Evolutionary conservation across 2,888 invertebrate species (phyloP).

Genomic region (Sarcophaga carnaria): DNA sequence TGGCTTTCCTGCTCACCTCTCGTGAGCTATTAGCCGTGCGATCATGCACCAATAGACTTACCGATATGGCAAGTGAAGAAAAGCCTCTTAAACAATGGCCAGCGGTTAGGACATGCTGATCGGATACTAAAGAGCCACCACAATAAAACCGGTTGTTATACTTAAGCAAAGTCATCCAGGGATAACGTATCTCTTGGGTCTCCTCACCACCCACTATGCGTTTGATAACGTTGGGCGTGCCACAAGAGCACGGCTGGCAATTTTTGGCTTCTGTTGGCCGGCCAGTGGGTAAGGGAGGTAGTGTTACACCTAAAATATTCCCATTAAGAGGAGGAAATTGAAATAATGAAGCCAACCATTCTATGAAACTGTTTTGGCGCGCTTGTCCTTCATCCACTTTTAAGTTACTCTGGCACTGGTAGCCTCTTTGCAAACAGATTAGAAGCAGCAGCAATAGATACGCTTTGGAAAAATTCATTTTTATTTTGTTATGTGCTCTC

Average conservation of each 20-base stretch:
- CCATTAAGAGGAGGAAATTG: conserved; percentile 67
- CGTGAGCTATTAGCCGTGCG: conserved; percentile 20
- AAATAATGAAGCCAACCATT: conserved; percentile 76
- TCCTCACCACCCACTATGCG: conserved; percentile 91
- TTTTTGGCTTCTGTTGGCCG: conserved; percentile 70
- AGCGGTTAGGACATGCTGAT: conserved; percentile 87
- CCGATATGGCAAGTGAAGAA: conserved; percentile 83
- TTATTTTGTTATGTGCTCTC: not conserved
- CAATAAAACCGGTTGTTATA: conserved; percentile 85
- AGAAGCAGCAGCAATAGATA: not conserved
- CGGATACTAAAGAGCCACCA: conserved; percentile 88
- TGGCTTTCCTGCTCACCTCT: conserved; percentile 20
- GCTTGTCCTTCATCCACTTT: conserved; percentile 9
- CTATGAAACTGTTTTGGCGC: conserved; percentile 75
- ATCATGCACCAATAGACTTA: conserved; percentile 85
- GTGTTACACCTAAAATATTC: not conserved
- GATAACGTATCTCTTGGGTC: conserved; percentile 87
- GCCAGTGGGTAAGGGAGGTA: conserved; percentile 6
- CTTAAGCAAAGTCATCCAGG: conserved; percentile 87
- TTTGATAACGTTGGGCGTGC: conserved; percentile 85
- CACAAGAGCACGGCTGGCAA: conserved; percentile 83
- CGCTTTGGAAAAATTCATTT: conserved; percentile 25
- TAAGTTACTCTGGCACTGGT: not conserved
- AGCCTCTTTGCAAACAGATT: not conserved
- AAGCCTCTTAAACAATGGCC: conserved; percentile 89